These are phyloP conservation scores for Mechanitis mazaeus DNA, from an alignment of 2,888 invertebrate species.

Conservation along the genomic window DNA sequence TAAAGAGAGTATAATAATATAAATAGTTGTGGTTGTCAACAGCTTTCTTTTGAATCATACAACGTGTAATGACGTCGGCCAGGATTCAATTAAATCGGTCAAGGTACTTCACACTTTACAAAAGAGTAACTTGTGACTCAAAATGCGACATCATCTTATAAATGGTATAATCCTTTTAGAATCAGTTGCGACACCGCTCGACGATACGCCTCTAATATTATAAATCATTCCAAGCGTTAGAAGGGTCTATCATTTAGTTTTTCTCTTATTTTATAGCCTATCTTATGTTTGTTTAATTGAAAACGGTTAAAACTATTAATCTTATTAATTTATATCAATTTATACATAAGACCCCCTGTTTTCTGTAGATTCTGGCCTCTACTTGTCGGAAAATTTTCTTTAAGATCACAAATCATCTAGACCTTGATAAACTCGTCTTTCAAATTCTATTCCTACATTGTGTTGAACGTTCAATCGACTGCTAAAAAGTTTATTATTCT, in stretches of 20 bases:
- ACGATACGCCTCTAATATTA: constrained; percentile 2
- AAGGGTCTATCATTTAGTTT: no score
- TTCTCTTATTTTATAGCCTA: not conserved
- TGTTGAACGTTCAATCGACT: no score
- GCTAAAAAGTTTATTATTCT: no score
- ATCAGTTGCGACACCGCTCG: constrained; percentile 5
- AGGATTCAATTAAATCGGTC: constrained; percentile 61
- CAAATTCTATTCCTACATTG: no score
- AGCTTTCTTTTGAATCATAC: constrained; percentile 64
- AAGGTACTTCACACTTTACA: constrained; percentile 44
- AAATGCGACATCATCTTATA: constrained; percentile 17
- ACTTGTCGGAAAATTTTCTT: no score
- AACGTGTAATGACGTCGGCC: constrained; percentile 53
- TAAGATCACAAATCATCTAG: no score
- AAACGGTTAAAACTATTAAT: no score
- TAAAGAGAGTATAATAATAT: not conserved
- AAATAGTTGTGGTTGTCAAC: constrained; percentile 39
- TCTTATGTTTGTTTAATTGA: no score
- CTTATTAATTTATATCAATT: no score
- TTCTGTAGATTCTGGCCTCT: no score
- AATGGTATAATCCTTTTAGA: constrained; percentile 8
- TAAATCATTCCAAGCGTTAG: not conserved
- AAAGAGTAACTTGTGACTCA: constrained; percentile 14
- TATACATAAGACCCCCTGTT: no score
- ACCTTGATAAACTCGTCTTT: no score